phyloP scores from a whole-genome alignment of 2,888 invertebrate species.

The Lymantria dispar region DNA sequence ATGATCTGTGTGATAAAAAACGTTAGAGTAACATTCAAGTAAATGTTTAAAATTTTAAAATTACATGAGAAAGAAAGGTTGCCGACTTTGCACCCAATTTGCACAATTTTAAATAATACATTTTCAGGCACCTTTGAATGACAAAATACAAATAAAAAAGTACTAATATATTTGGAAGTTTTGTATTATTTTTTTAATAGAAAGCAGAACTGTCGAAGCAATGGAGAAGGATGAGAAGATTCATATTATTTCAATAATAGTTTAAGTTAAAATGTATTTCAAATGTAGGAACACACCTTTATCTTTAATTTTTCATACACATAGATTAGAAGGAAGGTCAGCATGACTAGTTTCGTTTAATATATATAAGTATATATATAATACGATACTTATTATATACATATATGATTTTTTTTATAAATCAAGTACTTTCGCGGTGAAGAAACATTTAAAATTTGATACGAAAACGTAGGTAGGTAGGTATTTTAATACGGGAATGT shows the following conservation, averaged over 20 bases:
- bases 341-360: neutral
- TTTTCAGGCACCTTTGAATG: conserved; percentile 37
- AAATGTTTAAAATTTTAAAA: conserved; percentile 36
- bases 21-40: conserved; percentile 36
- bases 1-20: conserved; percentile 62
- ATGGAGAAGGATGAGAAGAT: conserved; percentile 11
- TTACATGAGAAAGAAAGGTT: conserved; percentile 61
- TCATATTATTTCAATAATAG: neutral
- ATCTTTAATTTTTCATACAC: too few species aligned
- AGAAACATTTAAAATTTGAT: conserved; percentile 71
- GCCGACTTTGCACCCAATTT: conserved; percentile 61
- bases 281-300: too few species aligned
- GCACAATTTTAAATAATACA: conserved; percentile 52
- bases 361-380: neutral
- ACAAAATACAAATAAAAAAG: conserved; percentile 22
- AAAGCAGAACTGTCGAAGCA: conserved; percentile 14
- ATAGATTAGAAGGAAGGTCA: too few species aligned
- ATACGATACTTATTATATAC: neutral
- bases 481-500: conserved; percentile 78
- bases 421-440: conserved; percentile 38
- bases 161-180: conserved; percentile 3
- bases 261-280: neutral
- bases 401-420: conserved; percentile 38
- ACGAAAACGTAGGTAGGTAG: conserved; percentile 79
- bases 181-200: conserved; percentile 12